phyloP scores from a whole-genome alignment of 1,140 invertebrate species.

The Heliconius nattereri region DNA sequence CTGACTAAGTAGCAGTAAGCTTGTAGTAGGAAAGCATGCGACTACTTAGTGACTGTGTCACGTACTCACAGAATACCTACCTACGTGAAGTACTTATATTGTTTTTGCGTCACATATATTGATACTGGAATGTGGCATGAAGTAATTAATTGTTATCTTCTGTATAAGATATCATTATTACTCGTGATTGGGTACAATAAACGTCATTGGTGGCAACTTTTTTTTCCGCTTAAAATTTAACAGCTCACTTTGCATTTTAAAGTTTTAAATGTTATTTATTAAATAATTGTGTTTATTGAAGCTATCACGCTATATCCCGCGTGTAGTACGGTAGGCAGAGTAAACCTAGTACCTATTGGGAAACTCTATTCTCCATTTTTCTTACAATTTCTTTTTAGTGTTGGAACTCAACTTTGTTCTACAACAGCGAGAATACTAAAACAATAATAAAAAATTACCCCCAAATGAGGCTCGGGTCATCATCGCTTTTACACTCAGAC shows the following conservation, averaged over 20 bases:
- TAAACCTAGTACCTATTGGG: too few relatives aligned
- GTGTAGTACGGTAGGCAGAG: too few relatives aligned
- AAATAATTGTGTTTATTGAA: too few relatives aligned
- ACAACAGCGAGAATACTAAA: too few relatives aligned
- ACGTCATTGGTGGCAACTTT: background rate
- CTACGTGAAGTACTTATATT: background rate
- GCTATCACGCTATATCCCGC: too few relatives aligned
- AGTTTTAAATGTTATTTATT: too few relatives aligned
- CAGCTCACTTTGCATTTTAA: background rate
- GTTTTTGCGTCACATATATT: conserved; percentile 7
- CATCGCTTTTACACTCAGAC: too few relatives aligned
- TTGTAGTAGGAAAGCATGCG: conserved; percentile 20
- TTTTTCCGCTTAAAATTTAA: background rate
- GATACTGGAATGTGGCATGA: background rate
- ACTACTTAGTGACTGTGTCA: conserved; percentile 15
- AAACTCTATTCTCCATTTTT: too few relatives aligned
- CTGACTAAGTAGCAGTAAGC: conserved; percentile 41
- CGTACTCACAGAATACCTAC: conserved; percentile 9
- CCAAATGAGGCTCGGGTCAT: too few relatives aligned
- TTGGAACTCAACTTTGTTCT: too few relatives aligned
- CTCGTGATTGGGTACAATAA: background rate
- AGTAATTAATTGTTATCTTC: background rate
- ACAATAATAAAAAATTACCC: too few relatives aligned
- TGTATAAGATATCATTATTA: background rate
- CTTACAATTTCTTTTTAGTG: too few relatives aligned